A percentile compares a stretch with the other conserved stretches of the same genome.
Evolutionary conservation across 2,797 vertebrate genomes (phyloP).

Genomic region (Percopsis omiscomaycus): DNA sequence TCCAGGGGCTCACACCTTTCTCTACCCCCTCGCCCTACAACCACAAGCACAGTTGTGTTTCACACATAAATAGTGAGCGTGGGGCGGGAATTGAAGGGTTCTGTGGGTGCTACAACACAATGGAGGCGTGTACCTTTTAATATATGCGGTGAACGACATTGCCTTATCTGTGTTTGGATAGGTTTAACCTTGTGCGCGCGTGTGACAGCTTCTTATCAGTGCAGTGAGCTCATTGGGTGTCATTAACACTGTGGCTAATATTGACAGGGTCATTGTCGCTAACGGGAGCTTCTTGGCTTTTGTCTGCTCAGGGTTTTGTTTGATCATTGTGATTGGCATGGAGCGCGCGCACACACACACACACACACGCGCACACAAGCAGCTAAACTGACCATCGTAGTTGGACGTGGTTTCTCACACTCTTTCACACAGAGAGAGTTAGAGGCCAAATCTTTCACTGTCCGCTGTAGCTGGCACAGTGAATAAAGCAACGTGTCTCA

Average conservation of each 20-base stretch:
- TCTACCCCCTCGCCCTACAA: no score
- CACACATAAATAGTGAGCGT: constrained; percentile 15
- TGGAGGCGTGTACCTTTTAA: no score
- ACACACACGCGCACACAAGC: background rate
- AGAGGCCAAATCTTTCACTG: constrained; percentile 32
- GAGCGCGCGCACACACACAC: constrained; percentile 19
- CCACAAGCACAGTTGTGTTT: no score
- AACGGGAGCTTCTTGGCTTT: constrained; percentile 32
- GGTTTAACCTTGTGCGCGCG: constrained; percentile 46
- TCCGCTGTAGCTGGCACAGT: constrained; percentile 8
- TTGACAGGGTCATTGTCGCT: constrained; percentile 53
- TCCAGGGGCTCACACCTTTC: no score
- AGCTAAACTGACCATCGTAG: background rate
- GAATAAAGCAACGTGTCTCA: constrained; percentile 10
- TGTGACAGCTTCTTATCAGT: constrained; percentile 60
- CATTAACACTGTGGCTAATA: constrained; percentile 59
- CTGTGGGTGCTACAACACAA: no score
- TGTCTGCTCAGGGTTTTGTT: constrained; percentile 59
- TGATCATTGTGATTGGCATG: constrained; percentile 41
- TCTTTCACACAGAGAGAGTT: constrained; percentile 1
- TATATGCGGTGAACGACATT: constrained; percentile 59
- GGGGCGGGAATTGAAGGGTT: background rate
- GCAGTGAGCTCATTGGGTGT: constrained; percentile 62
- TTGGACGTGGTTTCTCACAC: background rate
- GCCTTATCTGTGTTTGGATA: constrained; percentile 67